Evolutionary conservation across 53 echinoderm and acorn worm species (phyloP), one percentile per base, ranked within the genome.

Genomic region (Pentamera pediparva): DNA sequence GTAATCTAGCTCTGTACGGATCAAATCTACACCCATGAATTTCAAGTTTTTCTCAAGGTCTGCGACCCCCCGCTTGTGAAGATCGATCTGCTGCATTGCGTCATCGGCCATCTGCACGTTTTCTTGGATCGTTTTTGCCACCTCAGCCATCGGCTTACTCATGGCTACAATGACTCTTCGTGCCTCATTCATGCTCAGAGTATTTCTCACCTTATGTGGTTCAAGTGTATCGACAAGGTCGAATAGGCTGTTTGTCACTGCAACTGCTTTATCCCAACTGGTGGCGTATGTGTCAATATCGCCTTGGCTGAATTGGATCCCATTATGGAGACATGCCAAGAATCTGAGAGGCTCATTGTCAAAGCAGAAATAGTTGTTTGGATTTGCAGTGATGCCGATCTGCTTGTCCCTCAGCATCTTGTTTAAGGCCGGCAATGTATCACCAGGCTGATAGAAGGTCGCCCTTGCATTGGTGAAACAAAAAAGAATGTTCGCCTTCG

Each of bases 111-210:
- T 47, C 50, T 43, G 70, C 50, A 17, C n/a, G n/a, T n/a, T n/a
- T n/a, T n/a, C n/a, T n/a, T n/a, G n/a, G n/a, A n/a, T n/a, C n/a
- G n/a, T n/a, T n/a, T n/a, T n/a, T n/a, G n/a, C n/a, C n/a, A n/a
- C n/a, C n/a, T n/a, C n/a, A n/a, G n/a, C n/a, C n/a, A 70, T 13
- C 29, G 50, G 48, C 13, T 70, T 70, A 32, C 70, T 70, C 70
- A 70, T 48, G 29, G 70, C 70, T n/a, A 70, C 70, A 27, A 70
- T 70, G 50, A 45, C n/a, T 29, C 70, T 45, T 70, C 70, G 70
- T 26, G 50, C 70, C 30, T 70, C 50, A 32, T 70, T 70, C 49
- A 70, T 70, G 48, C 22, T 70, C 47, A 70, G 48, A 28, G 70
- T 70, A 48, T 70, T 4, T n/a, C 29, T 70, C n/a, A 70, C 70